Percentiles rank a stretch among this genome's conserved stretches.
Evolutionary conservation across 2,797 vertebrate species (phyloP).

Genomic region (Melanotaenia boesemani): DNA sequence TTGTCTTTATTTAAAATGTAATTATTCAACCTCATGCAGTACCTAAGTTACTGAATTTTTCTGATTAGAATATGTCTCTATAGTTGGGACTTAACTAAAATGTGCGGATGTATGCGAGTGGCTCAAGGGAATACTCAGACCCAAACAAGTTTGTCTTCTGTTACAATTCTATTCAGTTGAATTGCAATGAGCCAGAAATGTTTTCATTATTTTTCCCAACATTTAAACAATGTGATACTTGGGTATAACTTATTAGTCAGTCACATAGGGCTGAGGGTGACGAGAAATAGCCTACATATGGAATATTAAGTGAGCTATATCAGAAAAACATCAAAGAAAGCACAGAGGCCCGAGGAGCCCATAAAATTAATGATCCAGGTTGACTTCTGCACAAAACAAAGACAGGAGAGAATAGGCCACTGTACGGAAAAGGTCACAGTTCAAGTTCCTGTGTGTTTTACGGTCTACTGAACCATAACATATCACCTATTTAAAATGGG

Average conservation of each 20-base stretch:
- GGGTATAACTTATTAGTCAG: constrained; percentile 52
- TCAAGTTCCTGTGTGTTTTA: constrained; percentile 73
- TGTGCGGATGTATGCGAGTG: too few relatives aligned
- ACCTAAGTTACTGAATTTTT: too few relatives aligned
- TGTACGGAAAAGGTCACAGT: constrained; percentile 71
- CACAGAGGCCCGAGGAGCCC: constrained; percentile 51
- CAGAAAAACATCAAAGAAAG: constrained; percentile 76
- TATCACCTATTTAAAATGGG: constrained; percentile 70
- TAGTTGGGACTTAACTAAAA: too few relatives aligned
- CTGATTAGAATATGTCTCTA: too few relatives aligned
- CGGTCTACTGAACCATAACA: constrained; percentile 67
- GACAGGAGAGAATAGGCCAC: constrained; percentile 67
- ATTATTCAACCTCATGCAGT: too few relatives aligned
- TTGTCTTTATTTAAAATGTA: too few relatives aligned
- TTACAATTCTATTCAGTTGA: too few relatives aligned
- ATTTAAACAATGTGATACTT: constrained; percentile 57
- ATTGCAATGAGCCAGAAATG: too few relatives aligned
- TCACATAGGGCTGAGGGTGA: constrained; percentile 58
- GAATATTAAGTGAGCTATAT: constrained; percentile 79
- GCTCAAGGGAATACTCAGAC: too few relatives aligned
- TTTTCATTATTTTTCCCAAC: constrained; percentile 11
- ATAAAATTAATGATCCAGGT: constrained; percentile 80
- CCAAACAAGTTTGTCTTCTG: too few relatives aligned
- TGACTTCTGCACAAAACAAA: constrained; percentile 70
- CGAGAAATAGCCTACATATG: constrained; percentile 56